Conservation (phyloP, 2,797 vertebrate genomes). For the Hydrocynus forskahlii region DNA sequence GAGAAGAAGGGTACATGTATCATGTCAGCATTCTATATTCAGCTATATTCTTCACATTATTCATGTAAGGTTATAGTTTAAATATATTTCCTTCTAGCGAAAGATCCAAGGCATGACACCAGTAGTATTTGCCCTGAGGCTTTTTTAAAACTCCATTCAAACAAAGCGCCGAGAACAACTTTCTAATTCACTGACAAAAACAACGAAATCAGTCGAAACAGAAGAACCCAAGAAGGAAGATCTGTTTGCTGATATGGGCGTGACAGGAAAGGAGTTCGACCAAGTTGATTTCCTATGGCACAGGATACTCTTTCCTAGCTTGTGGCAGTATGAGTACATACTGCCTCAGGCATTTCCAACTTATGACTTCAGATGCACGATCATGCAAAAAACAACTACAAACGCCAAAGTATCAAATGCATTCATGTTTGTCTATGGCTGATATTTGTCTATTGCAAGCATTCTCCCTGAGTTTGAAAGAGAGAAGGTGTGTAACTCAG, state of each 20-base stretch:
- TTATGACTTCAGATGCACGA: neutral
- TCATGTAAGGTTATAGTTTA: neutral
- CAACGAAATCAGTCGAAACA: neutral
- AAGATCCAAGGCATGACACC: neutral
- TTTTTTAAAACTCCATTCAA: too few species aligned
- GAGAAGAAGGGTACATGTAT: neutral
- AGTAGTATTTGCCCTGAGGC: neutral
- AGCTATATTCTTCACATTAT: neutral
- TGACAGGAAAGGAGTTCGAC: neutral
- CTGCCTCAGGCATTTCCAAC: neutral
- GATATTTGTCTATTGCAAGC: neutral
- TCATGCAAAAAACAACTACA: neutral
- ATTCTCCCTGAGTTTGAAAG: neutral
- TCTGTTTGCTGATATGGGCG: neutral
- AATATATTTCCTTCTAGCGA: neutral
- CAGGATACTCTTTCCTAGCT: neutral
- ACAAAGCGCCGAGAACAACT: neutral
- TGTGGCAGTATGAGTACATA: neutral
- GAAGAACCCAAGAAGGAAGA: neutral
- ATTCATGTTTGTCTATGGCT: too few species aligned
- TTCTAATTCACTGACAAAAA: neutral
- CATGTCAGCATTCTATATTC: neutral
- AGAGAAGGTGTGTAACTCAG: neutral
- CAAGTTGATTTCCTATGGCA: neutral
- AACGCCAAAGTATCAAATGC: neutral